Base-by-base conservation (phyloP, 2,113 vertebrate genomes). In the Myxocyprinus asiaticus region DNA sequence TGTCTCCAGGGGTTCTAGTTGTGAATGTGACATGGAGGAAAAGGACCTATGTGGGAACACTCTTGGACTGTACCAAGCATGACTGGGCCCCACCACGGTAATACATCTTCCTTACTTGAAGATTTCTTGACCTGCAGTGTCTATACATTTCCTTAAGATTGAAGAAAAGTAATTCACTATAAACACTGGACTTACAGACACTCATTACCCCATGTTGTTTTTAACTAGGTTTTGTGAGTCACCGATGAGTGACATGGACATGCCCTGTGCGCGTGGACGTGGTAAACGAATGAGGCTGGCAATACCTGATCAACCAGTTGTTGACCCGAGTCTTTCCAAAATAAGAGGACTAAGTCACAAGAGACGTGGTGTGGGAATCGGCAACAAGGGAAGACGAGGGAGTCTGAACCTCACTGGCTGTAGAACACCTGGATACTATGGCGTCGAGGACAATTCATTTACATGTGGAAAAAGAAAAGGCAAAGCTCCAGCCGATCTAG, bases 1-100 rank as follows among this genome's bases (percentile, higher is more conserved):
- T 22, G 10, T 33, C 22, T 86, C 45, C 92, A 99, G 98, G 98
- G 92, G 97, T 99, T 77, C 91, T 99, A 82, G 98, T 99, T 88
- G 98, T 99, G 89, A 99, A 99, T 48, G 98, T 99, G 85, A 99
- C 97, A 0, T 99, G 98, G 98, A 94, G 98, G 87, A 99, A 99
- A 90, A 97, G 98, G 80, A 99, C 98, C 12, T 99, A 99, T 0
- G 98, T 99, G 70, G 98, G 98, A 83, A 99, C 98, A 0, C 91
- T 99, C 53, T 69, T 99, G 80, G 98, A 99, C 90, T 99, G 98
- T 87, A 99, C 97, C 86, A 98, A 98, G 81, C 98, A 99, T 62
- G 96, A 99, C 93, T 99, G 98, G 98, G 98, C 98, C 78, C 98
- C 98, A 83, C 98, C 97, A 66, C 95, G 98, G 98, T 99, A 95